A percentile compares a stretch with the other conserved stretches of the same genome.
These are phyloP conservation scores for Mormyrus hasselquistii DNA, from an alignment of 2,797 vertebrate species.

Conservation along the genomic window DNA sequence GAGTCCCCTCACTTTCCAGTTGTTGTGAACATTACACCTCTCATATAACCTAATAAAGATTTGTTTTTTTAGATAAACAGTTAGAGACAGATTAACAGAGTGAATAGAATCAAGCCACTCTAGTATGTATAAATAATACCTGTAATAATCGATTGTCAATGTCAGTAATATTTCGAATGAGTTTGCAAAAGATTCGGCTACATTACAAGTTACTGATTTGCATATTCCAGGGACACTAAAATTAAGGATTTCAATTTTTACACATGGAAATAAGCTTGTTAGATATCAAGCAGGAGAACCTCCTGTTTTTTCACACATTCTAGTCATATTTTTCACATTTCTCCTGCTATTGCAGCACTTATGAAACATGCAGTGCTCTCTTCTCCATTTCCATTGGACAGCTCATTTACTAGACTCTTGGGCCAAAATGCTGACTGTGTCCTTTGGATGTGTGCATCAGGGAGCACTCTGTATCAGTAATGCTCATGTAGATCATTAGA, in stretches of 20 bases:
- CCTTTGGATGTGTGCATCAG: slow-evolving; percentile 56
- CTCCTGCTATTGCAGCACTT: slow-evolving; percentile 68
- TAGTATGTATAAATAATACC: not conserved
- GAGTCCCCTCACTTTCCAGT: not conserved
- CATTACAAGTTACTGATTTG: not conserved
- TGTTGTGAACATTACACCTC: not conserved
- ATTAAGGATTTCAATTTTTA: not conserved
- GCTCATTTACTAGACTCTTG: slow-evolving; percentile 75
- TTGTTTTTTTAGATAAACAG: not conserved
- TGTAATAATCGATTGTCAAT: not conserved
- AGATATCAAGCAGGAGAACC: not conserved
- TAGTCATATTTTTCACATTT: slow-evolving; percentile 41
- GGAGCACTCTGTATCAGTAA: slow-evolving; percentile 62
- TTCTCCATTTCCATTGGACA: slow-evolving; percentile 77
- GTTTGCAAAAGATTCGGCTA: not conserved
- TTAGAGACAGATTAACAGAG: not conserved
- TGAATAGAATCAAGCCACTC: not conserved
- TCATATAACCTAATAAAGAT: not conserved
- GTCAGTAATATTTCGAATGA: not conserved
- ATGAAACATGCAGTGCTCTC: slow-evolving; percentile 61
- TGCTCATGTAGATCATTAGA: slow-evolving; percentile 68
- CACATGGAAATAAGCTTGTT: not conserved
- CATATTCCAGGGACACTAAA: not conserved
- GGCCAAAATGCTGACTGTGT: slow-evolving; percentile 69
- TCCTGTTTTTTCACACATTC: slow-evolving; percentile 50